Conservation (phyloP, 2,888 invertebrate species). For the Xanthorhoe spadicearia region DNA sequence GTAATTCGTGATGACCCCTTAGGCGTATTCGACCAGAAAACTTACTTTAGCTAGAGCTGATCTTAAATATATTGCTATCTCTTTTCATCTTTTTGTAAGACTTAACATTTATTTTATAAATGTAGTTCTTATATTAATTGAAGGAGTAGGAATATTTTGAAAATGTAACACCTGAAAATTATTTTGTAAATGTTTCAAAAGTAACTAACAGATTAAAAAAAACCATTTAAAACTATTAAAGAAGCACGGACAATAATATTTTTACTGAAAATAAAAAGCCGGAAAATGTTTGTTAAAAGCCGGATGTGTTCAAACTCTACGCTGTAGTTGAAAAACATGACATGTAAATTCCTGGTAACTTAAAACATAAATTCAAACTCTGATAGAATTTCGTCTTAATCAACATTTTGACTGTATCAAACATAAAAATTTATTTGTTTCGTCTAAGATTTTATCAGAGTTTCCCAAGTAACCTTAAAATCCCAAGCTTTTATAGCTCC, state of each 20-base stretch:
- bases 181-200: no score
- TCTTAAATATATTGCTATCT: no score
- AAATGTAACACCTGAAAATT: no score
- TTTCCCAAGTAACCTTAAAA: constrained; percentile 7
- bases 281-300: background rate
- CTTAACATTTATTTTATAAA: no score
- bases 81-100: no score
- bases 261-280: background rate
- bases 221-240: no score
- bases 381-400: background rate
- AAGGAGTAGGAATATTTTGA: no score
- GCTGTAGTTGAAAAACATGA: background rate
- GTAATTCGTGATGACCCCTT: background rate
- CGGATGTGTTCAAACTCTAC: background rate
- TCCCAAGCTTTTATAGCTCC: constrained; percentile 25
- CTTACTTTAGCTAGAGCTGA: no score
- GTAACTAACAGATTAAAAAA: no score
- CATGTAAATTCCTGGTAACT: background rate
- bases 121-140: no score
- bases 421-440: constrained; percentile 1
- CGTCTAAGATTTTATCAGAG: constrained; percentile 3
- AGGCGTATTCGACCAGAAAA: background rate
- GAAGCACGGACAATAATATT: no score
- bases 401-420: background rate
- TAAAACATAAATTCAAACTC: background rate